Evolutionary conservation across 2,888 invertebrate genomes (phyloP).

Genomic region (Nomada fucata): DNA sequence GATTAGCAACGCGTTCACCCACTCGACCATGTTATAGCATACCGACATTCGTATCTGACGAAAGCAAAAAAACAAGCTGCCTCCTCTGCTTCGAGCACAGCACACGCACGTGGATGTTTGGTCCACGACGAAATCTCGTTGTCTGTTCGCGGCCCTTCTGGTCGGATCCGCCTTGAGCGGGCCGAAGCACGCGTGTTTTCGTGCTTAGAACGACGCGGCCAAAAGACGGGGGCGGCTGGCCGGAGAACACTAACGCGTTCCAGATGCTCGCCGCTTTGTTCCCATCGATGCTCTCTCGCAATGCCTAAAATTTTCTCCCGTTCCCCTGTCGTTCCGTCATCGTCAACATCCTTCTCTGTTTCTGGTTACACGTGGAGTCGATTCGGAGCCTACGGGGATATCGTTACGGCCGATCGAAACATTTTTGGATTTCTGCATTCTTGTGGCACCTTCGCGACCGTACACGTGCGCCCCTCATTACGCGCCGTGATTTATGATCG

Average conservation of each 20-base stretch:
- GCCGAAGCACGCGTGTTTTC: slow-evolving; percentile 24
- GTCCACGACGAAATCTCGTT: slow-evolving; percentile 52
- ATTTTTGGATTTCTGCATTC: no score
- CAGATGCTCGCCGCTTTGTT: slow-evolving; percentile 82
- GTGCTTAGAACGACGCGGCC: slow-evolving; percentile 23
- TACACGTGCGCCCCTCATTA: no score
- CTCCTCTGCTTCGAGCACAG: slow-evolving; percentile 52
- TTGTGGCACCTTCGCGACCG: no score
- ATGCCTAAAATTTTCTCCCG: slow-evolving; percentile 58
- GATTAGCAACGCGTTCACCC: slow-evolving; percentile 5
- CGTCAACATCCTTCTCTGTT: slow-evolving; percentile 13
- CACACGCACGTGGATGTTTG: slow-evolving; percentile 72
- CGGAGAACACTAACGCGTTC: slow-evolving; percentile 81
- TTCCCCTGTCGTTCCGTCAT: slow-evolving; percentile 18
- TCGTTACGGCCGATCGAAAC: not conserved
- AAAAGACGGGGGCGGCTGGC: slow-evolving; percentile 65
- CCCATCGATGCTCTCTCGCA: slow-evolving; percentile 72
- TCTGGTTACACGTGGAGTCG: slow-evolving; percentile 12
- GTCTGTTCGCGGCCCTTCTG: slow-evolving; percentile 25
- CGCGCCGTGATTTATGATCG: no score
- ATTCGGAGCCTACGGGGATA: slow-evolving; percentile 3
- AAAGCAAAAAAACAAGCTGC: slow-evolving; percentile 11
- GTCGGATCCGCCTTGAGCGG: slow-evolving; percentile 19
- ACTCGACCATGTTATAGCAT: not conserved
- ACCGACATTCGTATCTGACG: not conserved